Conservation (phyloP, 2,113 vertebrate species). For the Ardeotis arabs region DNA sequence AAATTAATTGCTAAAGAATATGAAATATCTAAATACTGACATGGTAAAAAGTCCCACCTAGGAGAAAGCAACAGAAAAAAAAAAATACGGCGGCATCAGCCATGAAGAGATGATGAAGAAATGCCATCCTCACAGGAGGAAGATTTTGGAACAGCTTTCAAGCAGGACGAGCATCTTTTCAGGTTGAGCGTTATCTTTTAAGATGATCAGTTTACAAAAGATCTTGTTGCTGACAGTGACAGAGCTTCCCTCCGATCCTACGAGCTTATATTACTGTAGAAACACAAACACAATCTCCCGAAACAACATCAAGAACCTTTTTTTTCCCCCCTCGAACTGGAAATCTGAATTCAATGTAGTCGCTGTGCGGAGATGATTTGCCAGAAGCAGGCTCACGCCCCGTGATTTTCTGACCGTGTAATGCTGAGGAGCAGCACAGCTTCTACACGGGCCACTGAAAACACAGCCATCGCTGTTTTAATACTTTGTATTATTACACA, state of each 20-base stretch:
- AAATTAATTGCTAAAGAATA: not conserved
- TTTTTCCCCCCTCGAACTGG: rapidly evolving
- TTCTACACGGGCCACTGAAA: not conserved
- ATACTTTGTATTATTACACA: not conserved
- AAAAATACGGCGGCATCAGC: not conserved
- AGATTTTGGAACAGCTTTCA: not conserved
- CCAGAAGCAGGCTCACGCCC: rapidly evolving
- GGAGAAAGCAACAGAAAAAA: not conserved
- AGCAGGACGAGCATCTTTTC: rapidly evolving
- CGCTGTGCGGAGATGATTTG: not conserved
- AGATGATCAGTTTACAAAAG: rapidly evolving
- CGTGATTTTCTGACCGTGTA: rapidly evolving
- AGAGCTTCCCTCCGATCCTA: not conserved
- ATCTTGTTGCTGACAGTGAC: not conserved
- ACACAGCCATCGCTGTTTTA: rapidly evolving
- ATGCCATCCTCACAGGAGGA: not conserved
- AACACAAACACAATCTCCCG: rapidly evolving
- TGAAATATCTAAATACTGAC: not conserved
- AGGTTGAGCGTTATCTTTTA: not conserved
- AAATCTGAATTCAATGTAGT: rapidly evolving
- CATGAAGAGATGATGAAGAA: not conserved
- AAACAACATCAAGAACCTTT: not conserved
- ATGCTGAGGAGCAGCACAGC: not conserved
- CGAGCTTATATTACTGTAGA: rapidly evolving
- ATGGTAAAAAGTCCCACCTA: rapidly evolving